Evolutionary conservation across 2,888 invertebrate genomes (phyloP).

Genomic region (Linnaemya vulpina): DNA sequence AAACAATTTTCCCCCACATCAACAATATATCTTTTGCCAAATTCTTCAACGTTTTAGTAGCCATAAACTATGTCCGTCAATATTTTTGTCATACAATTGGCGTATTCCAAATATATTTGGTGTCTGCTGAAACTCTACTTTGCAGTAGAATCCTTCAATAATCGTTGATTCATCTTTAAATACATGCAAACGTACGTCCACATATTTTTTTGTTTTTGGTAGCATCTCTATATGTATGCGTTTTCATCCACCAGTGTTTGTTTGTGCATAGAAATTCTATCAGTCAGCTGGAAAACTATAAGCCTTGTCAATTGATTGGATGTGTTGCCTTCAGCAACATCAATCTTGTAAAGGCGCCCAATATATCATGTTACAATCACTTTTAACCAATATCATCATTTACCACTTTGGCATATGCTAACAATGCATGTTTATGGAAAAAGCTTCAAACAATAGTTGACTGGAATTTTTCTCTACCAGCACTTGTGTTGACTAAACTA

Average conservation of each 20-base stretch:
- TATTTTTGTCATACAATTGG: slow-evolving; percentile 50
- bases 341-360: slow-evolving; percentile 69
- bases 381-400: slow-evolving; percentile 71
- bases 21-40: slow-evolving; percentile 17
- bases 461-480: not conserved
- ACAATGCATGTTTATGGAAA: slow-evolving; percentile 12
- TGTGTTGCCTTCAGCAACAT: slow-evolving; percentile 65
- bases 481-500: slow-evolving; percentile 30
- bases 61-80: slow-evolving; percentile 35
- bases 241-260: slow-evolving; percentile 10
- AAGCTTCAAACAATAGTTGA: slow-evolving; percentile 53
- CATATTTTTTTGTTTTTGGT: not conserved
- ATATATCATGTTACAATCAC: slow-evolving; percentile 71
- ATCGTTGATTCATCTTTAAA: slow-evolving; percentile 12
- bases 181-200: slow-evolving; percentile 7
- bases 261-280: slow-evolving; percentile 43
- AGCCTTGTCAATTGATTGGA: slow-evolving; percentile 70
- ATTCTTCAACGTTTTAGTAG: slow-evolving; percentile 15
- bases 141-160: slow-evolving; percentile 37
- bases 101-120: slow-evolving; percentile 56
- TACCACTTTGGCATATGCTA: slow-evolving; percentile 63
- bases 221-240: slow-evolving; percentile 1
- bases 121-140: slow-evolving; percentile 35
- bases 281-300: slow-evolving; percentile 39
- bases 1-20: not conserved